Evolutionary conservation across 2,113 vertebrate genomes (phyloP).

Genomic region (Dipodomys spectabilis): DNA sequence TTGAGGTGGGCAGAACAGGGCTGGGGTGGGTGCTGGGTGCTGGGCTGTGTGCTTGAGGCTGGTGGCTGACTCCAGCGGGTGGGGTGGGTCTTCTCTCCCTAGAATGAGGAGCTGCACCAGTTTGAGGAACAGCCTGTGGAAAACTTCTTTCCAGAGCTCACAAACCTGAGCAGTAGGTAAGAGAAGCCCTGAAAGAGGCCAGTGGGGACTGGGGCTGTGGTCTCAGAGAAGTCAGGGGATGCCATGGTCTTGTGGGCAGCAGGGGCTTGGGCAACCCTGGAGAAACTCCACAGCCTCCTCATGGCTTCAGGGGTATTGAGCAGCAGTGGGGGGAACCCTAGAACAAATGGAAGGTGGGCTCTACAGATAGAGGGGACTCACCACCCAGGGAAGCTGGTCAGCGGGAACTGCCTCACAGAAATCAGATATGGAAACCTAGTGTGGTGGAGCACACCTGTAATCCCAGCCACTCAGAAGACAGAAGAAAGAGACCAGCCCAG

Average conservation of each 20-base stretch:
- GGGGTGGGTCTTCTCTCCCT: background rate
- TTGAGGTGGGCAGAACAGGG: fast-evolving
- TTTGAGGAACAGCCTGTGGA: conserved; percentile 95
- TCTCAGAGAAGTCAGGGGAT: background rate
- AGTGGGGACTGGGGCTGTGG: fast-evolving
- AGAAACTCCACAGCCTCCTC: background rate
- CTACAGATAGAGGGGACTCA: too few relatives aligned
- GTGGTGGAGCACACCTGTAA: too few relatives aligned
- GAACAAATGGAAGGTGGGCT: background rate
- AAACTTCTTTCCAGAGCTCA: conserved; percentile 93
- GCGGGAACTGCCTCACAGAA: background rate
- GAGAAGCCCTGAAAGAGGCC: conserved; percentile 43
- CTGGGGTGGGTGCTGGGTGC: fast-evolving
- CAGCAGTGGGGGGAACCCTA: too few relatives aligned
- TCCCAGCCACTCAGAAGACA: too few relatives aligned
- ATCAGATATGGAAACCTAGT: background rate
- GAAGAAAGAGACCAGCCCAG: too few relatives aligned
- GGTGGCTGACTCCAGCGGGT: background rate
- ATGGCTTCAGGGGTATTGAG: background rate
- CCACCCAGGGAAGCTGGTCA: background rate
- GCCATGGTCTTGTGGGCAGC: too few relatives aligned
- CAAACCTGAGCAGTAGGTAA: conserved; percentile 92
- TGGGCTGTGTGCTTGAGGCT: fast-evolving
- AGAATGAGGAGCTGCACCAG: conserved; percentile 94
- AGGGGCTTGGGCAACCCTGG: background rate